Percentiles rank a stretch among this genome's conserved stretches.
phyloP scores from a whole-genome alignment of 2,888 invertebrate genomes.

The Callosobruchus maculatus region DNA sequence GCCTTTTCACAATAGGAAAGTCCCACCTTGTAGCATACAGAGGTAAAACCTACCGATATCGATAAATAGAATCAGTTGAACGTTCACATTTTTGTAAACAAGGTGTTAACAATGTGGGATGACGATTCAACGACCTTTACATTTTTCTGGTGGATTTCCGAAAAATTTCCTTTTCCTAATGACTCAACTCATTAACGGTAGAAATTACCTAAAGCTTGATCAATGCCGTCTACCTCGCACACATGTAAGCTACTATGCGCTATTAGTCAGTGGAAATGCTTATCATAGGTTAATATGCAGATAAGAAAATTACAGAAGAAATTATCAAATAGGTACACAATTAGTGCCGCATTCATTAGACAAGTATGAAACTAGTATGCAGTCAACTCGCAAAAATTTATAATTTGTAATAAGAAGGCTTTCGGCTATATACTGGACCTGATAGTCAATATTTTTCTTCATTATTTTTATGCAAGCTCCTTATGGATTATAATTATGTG shows the following conservation, averaged over 20 bases:
- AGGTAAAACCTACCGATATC: too few species aligned
- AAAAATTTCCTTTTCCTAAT: neutral
- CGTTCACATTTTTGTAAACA: neutral
- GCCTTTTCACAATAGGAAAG: too few species aligned
- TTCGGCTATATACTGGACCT: too few species aligned
- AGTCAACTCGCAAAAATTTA: too few species aligned
- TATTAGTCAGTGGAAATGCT: neutral
- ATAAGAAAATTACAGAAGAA: neutral
- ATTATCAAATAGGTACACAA: neutral
- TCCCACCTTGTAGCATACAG: too few species aligned
- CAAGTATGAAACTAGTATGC: too few species aligned
- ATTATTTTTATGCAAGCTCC: too few species aligned
- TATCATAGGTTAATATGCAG: neutral
- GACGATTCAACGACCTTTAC: neutral
- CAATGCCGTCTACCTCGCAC: neutral
- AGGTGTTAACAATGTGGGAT: neutral
- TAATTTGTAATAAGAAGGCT: too few species aligned
- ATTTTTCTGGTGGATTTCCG: neutral
- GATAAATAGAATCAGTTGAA: neutral
- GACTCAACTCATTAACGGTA: neutral
- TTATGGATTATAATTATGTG: too few species aligned
- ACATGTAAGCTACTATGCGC: neutral
- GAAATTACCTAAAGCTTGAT: neutral
- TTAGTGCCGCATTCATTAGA: neutral
- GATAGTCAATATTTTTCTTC: too few species aligned